Evolutionary conservation across 2,113 vertebrate species (phyloP), one percentile per base, ranked within the genome.

Genomic region (Macaca mulatta): DNA sequence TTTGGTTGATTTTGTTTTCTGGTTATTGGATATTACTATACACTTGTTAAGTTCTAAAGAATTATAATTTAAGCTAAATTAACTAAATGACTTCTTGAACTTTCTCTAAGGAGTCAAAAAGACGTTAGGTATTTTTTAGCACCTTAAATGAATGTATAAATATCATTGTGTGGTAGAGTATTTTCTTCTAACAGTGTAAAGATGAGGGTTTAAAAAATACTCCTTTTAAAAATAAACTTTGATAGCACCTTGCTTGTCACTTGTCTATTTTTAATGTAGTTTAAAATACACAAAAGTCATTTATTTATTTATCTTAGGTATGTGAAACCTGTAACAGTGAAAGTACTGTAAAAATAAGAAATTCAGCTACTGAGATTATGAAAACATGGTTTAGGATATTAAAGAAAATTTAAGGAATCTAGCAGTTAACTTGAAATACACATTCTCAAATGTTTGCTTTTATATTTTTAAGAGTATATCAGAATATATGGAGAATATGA

Each of bases 1-100:
- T 93, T 83, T 67, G 48, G 23, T 96, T 83, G 72, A 59, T 81
- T 97, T 97, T 86, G 12, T 64, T 27, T 89, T 94, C 25, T 89
- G 12, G 13, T 90, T 90, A 40, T 81, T 70, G 27, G 18, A 6
- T 90, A 64, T 83, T 95, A 89, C 48, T 48, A 74, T 35, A 87
- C 32, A 83, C 17, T 85, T 92, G 8, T 75, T 45, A 89, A 5
- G 70, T 96, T 94, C 25, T 89, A 81, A 96, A 69, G 38, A 93
- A 69, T 86, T 96, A 52, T 87, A n/a, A 75, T 79, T 83, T 50
- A 78, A 61, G 27, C 43, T 95, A 67, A 91, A 89, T 93, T 72
- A 10, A 81, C 23, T 89, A 25, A 79, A 61, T 94, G n/a, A 90
- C 22, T 88, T 93, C 13, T 69, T 90, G 43, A 57, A 64, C 48